phyloP scores from a whole-genome alignment of 2,888 invertebrate species.

The Acleris sparsana region DNA sequence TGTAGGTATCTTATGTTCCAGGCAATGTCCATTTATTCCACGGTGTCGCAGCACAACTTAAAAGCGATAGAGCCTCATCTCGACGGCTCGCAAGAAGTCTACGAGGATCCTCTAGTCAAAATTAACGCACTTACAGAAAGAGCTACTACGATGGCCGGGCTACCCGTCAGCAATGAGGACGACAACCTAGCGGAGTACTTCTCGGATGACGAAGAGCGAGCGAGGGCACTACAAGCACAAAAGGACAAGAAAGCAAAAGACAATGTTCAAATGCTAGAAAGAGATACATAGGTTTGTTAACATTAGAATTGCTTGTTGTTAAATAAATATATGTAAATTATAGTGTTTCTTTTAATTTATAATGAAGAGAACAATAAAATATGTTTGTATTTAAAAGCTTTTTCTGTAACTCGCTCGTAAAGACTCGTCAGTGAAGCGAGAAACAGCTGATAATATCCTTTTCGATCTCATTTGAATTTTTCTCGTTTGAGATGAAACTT shows the following conservation, averaged over 20 bases:
- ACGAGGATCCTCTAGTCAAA: constrained; percentile 66
- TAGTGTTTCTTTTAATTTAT: not conserved
- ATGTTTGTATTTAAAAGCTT: too few species aligned
- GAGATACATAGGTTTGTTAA: constrained; percentile 62
- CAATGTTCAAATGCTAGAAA: constrained; percentile 61
- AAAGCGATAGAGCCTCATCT: constrained; percentile 46
- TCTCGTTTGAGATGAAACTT: too few species aligned
- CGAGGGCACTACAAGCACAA: constrained; percentile 65
- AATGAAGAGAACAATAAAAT: too few species aligned
- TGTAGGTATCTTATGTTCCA: constrained; percentile 55
- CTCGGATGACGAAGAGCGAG: constrained; percentile 80
- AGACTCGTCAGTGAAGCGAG: too few species aligned
- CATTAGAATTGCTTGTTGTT: constrained; percentile 53
- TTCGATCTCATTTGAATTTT: too few species aligned
- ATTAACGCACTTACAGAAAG: constrained; percentile 62
- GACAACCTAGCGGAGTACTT: constrained; percentile 75
- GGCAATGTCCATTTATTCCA: constrained; percentile 86
- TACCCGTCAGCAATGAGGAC: constrained; percentile 56
- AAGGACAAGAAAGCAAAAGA: constrained; percentile 63
- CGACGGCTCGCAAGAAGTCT: constrained; percentile 50
- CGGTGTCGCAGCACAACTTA: constrained; percentile 73
- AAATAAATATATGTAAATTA: constrained; percentile 50
- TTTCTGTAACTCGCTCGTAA: too few species aligned
- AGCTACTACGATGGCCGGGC: constrained; percentile 65
- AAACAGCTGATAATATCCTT: too few species aligned